Conservation (phyloP, 2,797 vertebrate species). For the Gastrophryne carolinensis region DNA sequence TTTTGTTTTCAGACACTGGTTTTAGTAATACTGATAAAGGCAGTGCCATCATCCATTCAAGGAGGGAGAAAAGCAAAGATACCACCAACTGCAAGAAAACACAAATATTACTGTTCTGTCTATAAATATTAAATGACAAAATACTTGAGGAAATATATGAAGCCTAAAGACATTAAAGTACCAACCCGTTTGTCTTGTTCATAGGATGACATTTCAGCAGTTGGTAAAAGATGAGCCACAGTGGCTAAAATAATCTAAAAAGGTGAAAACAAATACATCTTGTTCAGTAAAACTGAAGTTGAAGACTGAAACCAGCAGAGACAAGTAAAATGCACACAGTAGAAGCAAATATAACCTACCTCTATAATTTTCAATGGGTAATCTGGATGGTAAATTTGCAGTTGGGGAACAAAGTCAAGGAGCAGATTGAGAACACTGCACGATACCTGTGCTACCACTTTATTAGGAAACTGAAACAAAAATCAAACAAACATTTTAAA, state of each 20-base stretch:
- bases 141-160: background rate
- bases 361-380: slow-evolving; percentile 95
- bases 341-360: slow-evolving; percentile 62
- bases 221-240: slow-evolving; percentile 88
- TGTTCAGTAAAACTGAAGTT: background rate
- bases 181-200: slow-evolving; percentile 94
- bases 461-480: slow-evolving; percentile 89
- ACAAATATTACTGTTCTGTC: background rate
- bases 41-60: slow-evolving; percentile 98
- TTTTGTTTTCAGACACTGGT: slow-evolving; percentile 85
- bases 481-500: no score
- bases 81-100: slow-evolving; percentile 85
- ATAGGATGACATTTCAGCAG: slow-evolving; percentile 89
- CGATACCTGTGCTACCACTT: slow-evolving; percentile 92
- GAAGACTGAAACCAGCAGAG: background rate
- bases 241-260: slow-evolving; percentile 91
- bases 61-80: slow-evolving; percentile 90
- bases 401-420: slow-evolving; percentile 87
- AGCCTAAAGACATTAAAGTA: no score
- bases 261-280: background rate
- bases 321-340: background rate
- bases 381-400: slow-evolving; percentile 87
- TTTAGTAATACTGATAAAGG: slow-evolving; percentile 89
- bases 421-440: slow-evolving; percentile 94
- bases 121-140: background rate